Conservation (phyloP, 1,140 invertebrate genomes). For the Drosophila suzukii region DNA sequence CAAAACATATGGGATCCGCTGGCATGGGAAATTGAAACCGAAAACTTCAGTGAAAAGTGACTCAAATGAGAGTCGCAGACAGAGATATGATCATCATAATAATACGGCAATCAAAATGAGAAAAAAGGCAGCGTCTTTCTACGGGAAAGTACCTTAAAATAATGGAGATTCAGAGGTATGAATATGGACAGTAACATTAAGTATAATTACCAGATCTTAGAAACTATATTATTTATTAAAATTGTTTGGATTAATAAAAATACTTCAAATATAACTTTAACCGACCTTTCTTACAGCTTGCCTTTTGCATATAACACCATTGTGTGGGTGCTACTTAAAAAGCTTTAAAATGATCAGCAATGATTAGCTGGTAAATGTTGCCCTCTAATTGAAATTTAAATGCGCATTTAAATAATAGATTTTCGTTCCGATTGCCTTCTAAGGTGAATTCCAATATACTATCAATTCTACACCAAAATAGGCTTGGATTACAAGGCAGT, state of each 20-base stretch:
- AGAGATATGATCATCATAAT: conserved; percentile 42
- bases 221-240: too few species aligned
- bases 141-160: conserved; percentile 18
- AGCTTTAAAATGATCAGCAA: too few species aligned
- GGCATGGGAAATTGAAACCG: conserved; percentile 68
- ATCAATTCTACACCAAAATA: conserved; percentile 4
- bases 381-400: conserved; percentile 22
- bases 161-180: too few species aligned
- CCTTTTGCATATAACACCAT: too few species aligned
- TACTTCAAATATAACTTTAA: too few species aligned
- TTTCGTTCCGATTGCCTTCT: conserved; percentile 4
- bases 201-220: too few species aligned
- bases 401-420: not conserved
- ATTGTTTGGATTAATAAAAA: too few species aligned
- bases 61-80: conserved; percentile 20
- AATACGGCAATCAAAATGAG: conserved; percentile 54
- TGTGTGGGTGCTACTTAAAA: not conserved
- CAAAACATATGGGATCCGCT: conserved; percentile 49
- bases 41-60: conserved; percentile 46
- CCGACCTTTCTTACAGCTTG: too few species aligned
- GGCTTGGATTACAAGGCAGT: conserved; percentile 6
- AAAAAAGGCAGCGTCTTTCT: conserved; percentile 56
- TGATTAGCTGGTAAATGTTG: not conserved
- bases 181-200: too few species aligned
- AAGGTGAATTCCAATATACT: conserved; percentile 7